Evolutionary conservation across 2,113 vertebrate genomes (phyloP).

Genomic region (Orcinus orca): DNA sequence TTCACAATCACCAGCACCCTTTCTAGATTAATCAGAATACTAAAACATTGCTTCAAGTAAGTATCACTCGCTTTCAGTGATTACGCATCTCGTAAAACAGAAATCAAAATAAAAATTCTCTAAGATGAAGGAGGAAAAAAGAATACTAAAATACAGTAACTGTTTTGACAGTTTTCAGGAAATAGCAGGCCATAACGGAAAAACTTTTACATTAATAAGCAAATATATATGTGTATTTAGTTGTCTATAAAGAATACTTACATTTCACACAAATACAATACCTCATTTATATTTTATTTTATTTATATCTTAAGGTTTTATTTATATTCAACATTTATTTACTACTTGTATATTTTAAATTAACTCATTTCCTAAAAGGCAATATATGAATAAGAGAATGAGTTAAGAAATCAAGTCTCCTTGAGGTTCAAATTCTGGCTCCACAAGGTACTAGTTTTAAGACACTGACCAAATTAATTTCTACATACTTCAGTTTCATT

Average conservation of each 20-base stretch:
- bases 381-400: neutral
- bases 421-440: slow-evolving; percentile 10
- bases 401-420: slow-evolving; percentile 12
- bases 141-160: neutral
- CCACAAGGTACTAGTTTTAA: neutral
- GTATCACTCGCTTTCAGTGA: neutral
- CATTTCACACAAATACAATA: slow-evolving; percentile 8
- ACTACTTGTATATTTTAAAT: neutral
- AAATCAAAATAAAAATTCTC: slow-evolving; percentile 22
- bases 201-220: neutral
- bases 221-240: neutral
- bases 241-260: neutral
- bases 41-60: neutral
- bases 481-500: neutral
- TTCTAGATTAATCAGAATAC: neutral
- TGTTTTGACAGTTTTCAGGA: slow-evolving; percentile 3
- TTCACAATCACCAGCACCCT: neutral
- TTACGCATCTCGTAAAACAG: neutral
- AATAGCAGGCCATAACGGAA: neutral
- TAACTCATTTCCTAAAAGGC: neutral
- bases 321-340: neutral
- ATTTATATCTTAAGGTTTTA: neutral
- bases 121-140: neutral
- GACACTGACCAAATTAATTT: neutral
- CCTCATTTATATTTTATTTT: neutral